Base-by-base conservation (phyloP, 30 jellyfish, hydroid and myxozoan genomes). In the Turritopsis dohrnii region DNA sequence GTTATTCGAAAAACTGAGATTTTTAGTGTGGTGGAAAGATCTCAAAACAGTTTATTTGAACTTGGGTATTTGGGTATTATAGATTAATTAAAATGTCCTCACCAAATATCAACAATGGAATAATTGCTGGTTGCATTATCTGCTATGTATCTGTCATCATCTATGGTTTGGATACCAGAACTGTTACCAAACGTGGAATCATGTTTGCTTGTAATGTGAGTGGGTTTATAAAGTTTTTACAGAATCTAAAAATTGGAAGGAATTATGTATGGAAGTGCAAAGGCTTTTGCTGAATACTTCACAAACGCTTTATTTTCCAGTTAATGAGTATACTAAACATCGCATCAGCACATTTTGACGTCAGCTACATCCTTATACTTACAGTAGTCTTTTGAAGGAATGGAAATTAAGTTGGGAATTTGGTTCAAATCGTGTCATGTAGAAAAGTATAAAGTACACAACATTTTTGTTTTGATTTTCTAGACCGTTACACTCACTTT, bases 41-140 rank as follows among this genome's bases (percentile, higher is more conserved):
- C n/a, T n/a, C n/a, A n/a, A n/a, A n/a, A n/a, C n/a, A n/a, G n/a
- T n/a, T n/a, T n/a, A n/a, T n/a, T n/a, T n/a, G n/a, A n/a, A n/a
- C n/a, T n/a, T n/a, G n/a, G n/a, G n/a, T n/a, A n/a, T n/a, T n/a
- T n/a, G n/a, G n/a, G n/a, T n/a, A 13, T 41, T 41, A 54, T 65
- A 90, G 97, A 82, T 65, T 90, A 41, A 90, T 90, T 85, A 90
- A 90, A 71, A 90, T 90, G 97, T 85, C 95, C 1, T 90, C 97
- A 0, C 97, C 97, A 1, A 81, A 72, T 87, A 90, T 90, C 80
- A 90, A 90, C 81, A 90, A 90, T 74, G 89, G 88, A 79, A 90
- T 90, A 79, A 82, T 90, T 18, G 72, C 84, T 60, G 97, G 97
- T 0, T 53, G 95, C 76, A 81, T 90, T 22, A 72, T 90, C 22